phyloP scores from a whole-genome alignment of 2,797 vertebrate genomes.

The Dromococcyx pavoninus region DNA sequence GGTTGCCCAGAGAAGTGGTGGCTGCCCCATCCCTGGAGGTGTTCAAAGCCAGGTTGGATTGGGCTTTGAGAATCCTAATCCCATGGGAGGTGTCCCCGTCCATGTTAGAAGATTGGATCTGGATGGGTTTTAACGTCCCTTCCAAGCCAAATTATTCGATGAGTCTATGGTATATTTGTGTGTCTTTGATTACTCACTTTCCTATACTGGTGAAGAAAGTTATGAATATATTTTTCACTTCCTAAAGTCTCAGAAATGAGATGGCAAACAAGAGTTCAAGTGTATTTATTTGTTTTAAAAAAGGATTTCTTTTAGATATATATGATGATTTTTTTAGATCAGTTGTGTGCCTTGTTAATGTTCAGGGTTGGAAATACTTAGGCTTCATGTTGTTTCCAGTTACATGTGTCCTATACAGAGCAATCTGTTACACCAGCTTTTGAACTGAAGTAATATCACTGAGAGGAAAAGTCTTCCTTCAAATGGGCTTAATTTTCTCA shows the following conservation, averaged over 20 bases:
- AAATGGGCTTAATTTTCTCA: slow-evolving; percentile 35
- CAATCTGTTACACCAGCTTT: slow-evolving; percentile 28
- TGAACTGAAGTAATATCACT: neutral
- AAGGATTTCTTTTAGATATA: neutral
- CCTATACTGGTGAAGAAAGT: neutral
- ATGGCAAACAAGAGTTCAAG: neutral
- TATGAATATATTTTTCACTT: neutral
- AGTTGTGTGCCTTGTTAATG: neutral
- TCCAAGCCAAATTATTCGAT: no score
- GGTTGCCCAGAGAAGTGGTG: no score
- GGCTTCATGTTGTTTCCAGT: slow-evolving; percentile 5
- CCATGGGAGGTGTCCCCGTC: no score
- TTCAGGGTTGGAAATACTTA: neutral
- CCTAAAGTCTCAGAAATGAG: neutral
- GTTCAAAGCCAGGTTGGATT: no score
- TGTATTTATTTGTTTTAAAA: neutral
- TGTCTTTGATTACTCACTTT: neutral
- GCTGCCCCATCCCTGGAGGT: no score
- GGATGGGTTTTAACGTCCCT: no score
- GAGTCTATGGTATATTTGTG: no score
- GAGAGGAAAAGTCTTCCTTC: slow-evolving; percentile 33
- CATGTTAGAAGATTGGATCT: no score
- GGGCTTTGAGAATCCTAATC: no score
- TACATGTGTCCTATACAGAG: neutral
- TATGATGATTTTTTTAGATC: neutral